Base-by-base conservation (phyloP, 2,797 vertebrate species). In the Sebastiscus albofasciatus region DNA sequence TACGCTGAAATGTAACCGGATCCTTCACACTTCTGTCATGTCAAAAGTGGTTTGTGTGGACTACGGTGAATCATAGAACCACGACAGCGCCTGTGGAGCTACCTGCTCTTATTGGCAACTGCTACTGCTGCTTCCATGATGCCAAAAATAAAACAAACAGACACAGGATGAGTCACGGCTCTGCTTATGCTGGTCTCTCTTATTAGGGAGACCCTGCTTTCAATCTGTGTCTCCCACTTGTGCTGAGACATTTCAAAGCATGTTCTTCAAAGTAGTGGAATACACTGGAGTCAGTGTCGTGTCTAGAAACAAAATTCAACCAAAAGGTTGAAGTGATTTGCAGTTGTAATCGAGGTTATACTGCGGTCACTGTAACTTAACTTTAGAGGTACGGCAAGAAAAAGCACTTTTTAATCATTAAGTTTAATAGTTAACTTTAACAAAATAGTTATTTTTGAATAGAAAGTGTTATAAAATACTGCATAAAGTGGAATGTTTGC, bases 121-220 rank as follows among this genome's bases (percentile, higher is more conserved):
- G 46, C 74, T 65, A 18, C 70, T 7, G 2, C 49, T 4, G 34
- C 61, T 81, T 67, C 72, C 61, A 16, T 59, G 75, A 61, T 69
- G 71, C 83, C 82, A 81, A 77, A 87, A 86, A 89, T 86, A 92
- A 90, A 88, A 86, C 67, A 89, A 82, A 77, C 80, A 88, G 60
- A 42, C 76, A 42, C 76, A 68, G 42, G 64, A 77, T 89, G 88
- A 91, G 79, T 90, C 89, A 90, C 33, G 11, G 54, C 67, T 87
- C 59, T 85, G 77, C 81, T 82, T 80, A 46, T 72, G 75, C 59
- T 75, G 74, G 58, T 60, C 71, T 31, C 58, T 84, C 69, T 82
- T 82, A 75, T 78, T 75, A 87, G 58, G 82, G 67, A 81, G 77
- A 79, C 65, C 86, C 80, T 81, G 75, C 74, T 89, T 75, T 82